A percentile compares a stretch with the other conserved stretches of the same genome.
phyloP scores from a whole-genome alignment of 2,888 invertebrate genomes.

The Tricholauxania praeusta region DNA sequence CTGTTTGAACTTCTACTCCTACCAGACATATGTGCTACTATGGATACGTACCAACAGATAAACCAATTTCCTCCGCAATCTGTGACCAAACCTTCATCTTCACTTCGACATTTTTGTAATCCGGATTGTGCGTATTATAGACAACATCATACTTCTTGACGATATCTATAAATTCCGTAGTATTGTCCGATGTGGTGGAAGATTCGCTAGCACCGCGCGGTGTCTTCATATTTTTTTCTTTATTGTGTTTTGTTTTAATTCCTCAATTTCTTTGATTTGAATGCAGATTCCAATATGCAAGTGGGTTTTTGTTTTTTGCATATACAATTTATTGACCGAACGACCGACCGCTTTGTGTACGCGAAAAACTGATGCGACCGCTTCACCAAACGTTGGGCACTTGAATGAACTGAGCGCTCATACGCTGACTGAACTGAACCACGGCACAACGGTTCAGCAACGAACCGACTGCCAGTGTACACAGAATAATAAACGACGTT shows the following conservation, averaged over 20 bases:
- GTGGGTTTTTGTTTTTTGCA: no score
- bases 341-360: constrained; percentile 31
- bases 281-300: no score
- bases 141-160: constrained; percentile 66
- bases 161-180: constrained; percentile 66
- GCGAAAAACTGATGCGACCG: constrained; percentile 55
- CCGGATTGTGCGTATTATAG: constrained; percentile 66
- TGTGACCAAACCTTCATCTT: constrained; percentile 65
- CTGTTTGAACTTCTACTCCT: background rate
- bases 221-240: constrained; percentile 52
- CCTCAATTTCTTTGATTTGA: background rate
- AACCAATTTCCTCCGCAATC: constrained; percentile 65
- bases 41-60: constrained; percentile 64
- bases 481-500: constrained; percentile 42
- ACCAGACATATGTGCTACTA: background rate
- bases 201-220: constrained; percentile 62
- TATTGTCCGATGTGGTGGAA: constrained; percentile 65
- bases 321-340: constrained; percentile 20
- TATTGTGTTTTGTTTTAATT: constrained; percentile 27
- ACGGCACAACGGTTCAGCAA: constrained; percentile 45
- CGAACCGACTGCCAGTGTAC: constrained; percentile 21
- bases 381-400: constrained; percentile 66
- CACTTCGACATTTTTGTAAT: constrained; percentile 66
- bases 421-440: constrained; percentile 61
- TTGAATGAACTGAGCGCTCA: constrained; percentile 65